Evolutionary conservation across 1,140 invertebrate species (phyloP), one percentile per base, ranked within the genome.

Genomic region (Trichomalopsis sarcophagae): DNA sequence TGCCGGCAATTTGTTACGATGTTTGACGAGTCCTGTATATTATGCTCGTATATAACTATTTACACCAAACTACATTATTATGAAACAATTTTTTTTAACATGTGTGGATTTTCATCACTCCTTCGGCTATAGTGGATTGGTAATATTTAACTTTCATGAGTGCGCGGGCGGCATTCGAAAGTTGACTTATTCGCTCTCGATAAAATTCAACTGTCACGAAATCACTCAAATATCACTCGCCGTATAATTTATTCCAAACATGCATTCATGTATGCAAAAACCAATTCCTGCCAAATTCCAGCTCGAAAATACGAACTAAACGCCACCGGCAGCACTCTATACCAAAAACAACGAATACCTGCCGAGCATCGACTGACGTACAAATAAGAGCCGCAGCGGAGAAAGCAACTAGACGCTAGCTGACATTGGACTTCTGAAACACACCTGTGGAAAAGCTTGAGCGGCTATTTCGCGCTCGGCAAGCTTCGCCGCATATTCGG

Each of bases 361-460:
- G 23, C n/a, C 13, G 23, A 21, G 6, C 17, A 1, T 27, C 14
- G 23, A 73, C 21, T 68, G 55, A 75, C 81, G 21, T 77, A 27
- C 77, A 33, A 83, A 83, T 68, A 33, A 76, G 66, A 76, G 2
- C 11, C 30, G 27, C 36, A 75, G 7, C 81, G 23, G 73, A 30
- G 55, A 55, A 81, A 81, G 27, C 23, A 66, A 69, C 11, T 73
- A 73, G 21, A 11, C 5, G 47, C 47, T 84, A 68, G 27, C 44
- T 73, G 13, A 40, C 62, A 69, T 10, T 55, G 71, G 44, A 47
- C 82, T 79, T 78, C 75, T 33, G 75, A 30, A 77, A 77, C 50
- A 75, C 73, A 78, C 66, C 75, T 78, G 75, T 40, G 30, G 11
- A 30, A 36, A 62, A n/a, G 47, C 47, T 50, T n/a, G 6, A 62